phyloP scores from a whole-genome alignment of 1,140 invertebrate genomes.

The Neotoxoptera formosana region DNA sequence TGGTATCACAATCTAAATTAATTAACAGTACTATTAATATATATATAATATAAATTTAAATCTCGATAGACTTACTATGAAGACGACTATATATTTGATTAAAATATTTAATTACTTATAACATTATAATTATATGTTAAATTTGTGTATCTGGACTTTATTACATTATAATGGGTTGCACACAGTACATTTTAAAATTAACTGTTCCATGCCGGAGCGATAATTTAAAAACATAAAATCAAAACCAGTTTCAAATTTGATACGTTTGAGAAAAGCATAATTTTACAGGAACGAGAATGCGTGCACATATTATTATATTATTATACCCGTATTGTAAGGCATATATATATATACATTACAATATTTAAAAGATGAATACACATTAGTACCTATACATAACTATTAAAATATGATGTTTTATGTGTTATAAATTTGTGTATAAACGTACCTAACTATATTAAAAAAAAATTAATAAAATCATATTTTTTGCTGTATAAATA shows the following conservation, averaged over 20 bases:
- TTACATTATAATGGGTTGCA: not conserved
- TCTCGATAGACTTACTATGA: not conserved
- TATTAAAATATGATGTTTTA: not conserved
- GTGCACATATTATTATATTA: not conserved
- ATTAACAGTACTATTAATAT: too few species aligned
- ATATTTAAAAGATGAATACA: too few species aligned
- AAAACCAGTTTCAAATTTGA: constrained; percentile 36
- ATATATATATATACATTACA: not conserved
- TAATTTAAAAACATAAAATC: constrained; percentile 15
- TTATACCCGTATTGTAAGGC: not conserved
- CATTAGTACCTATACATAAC: not conserved
- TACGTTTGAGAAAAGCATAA: not conserved
- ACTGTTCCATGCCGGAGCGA: not conserved
- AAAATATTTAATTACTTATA: not conserved
- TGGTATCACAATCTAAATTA: too few species aligned
- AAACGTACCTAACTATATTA: not conserved
- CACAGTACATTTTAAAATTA: constrained; percentile 2
- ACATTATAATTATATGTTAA: not conserved
- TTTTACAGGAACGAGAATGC: not conserved
- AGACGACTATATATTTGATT: not conserved
- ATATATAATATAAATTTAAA: not conserved
- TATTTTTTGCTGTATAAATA: not conserved
- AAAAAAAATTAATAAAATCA: not conserved
- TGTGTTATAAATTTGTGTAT: not conserved
- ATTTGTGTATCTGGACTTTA: not conserved